phyloP scores from a whole-genome alignment of 2,113 vertebrate species.

The Ptilorrhoa leucosticta region DNA sequence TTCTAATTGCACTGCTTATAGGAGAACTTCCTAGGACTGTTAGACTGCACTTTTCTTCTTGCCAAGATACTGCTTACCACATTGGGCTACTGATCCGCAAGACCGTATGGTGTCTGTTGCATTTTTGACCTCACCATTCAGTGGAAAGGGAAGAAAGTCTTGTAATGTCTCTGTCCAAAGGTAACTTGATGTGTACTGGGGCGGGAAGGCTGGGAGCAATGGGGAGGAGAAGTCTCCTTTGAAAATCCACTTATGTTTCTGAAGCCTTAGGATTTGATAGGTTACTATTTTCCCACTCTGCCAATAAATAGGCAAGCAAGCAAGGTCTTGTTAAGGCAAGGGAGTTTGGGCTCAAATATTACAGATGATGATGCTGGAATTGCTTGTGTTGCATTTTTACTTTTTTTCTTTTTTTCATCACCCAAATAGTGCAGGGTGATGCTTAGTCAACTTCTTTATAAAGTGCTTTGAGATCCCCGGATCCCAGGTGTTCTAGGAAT shows the following conservation, averaged over 20 bases:
- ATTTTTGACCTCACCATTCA: not conserved
- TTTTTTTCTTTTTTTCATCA: not conserved
- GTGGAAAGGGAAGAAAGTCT: not conserved
- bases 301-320: not conserved
- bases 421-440: not conserved
- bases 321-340: not conserved
- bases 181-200: not conserved
- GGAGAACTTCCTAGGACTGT: not conserved
- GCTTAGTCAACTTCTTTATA: not conserved
- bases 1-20: not conserved
- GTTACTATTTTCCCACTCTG: not conserved
- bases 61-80: not conserved
- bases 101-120: accelerated
- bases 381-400: not conserved
- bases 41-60: not conserved
- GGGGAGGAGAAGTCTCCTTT: not conserved
- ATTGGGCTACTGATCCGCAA: not conserved
- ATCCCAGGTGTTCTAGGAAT: not conserved
- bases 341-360: not conserved
- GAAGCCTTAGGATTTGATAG: not conserved
- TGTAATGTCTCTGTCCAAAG: not conserved
- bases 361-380: not conserved
- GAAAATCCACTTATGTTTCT: not conserved
- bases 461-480: not conserved
- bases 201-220: not conserved